Conservation (phyloP, 2,113 vertebrate genomes). For the Malurus melanocephalus region DNA sequence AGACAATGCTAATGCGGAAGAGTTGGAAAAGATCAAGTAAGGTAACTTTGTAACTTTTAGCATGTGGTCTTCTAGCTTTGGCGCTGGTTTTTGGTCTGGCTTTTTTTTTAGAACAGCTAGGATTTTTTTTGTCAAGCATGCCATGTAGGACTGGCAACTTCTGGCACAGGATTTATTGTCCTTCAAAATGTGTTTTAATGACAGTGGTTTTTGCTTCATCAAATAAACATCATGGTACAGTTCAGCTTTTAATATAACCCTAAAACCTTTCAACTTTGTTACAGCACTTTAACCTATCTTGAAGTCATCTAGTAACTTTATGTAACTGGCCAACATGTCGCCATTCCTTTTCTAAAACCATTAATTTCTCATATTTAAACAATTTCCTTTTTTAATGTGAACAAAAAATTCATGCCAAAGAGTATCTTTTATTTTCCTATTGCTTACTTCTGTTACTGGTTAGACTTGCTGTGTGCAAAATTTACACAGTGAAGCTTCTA, state of each 20-base stretch:
- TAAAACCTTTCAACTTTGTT: background rate
- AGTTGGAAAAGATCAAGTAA: slow-evolving; percentile 99
- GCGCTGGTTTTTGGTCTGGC: fast-evolving
- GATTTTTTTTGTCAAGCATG: background rate
- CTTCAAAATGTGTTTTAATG: slow-evolving; percentile 10
- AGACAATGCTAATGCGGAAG: slow-evolving; percentile 98
- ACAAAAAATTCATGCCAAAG: background rate
- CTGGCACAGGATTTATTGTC: background rate
- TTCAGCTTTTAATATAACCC: background rate
- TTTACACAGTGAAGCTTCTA: background rate
- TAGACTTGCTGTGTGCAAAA: background rate
- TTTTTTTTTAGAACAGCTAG: background rate
- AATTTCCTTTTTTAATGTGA: background rate
- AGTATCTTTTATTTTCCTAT: background rate
- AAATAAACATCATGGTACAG: background rate
- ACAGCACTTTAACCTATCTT: background rate
- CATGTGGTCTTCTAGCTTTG: slow-evolving; percentile 72
- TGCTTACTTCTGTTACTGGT: background rate
- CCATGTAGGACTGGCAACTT: background rate
- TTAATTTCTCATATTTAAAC: background rate
- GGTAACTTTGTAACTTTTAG: slow-evolving; percentile 94
- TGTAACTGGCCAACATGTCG: background rate
- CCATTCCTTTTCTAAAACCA: background rate
- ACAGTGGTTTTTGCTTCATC: background rate
- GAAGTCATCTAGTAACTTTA: background rate